Conservation (phyloP, 2,888 invertebrate genomes). For the Polia nebulosa region DNA sequence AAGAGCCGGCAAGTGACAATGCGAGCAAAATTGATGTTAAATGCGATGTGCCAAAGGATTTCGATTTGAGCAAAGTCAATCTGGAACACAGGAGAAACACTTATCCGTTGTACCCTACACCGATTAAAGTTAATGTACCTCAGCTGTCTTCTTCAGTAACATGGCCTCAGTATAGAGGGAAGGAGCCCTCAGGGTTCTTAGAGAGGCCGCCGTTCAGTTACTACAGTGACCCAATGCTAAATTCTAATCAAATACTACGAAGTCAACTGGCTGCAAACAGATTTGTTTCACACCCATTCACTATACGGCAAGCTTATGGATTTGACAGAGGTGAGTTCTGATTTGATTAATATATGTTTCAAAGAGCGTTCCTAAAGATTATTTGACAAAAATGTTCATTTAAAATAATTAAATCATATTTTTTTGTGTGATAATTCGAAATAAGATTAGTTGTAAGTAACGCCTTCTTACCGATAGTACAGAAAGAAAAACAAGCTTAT, state of each 20-base stretch:
- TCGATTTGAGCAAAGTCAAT: conserved; percentile 67
- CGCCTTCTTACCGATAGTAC: conserved; percentile 22
- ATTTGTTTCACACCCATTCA: conserved; percentile 77
- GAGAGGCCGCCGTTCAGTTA: conserved; percentile 77
- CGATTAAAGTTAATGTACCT: conserved; percentile 77
- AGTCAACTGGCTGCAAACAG: conserved; percentile 82
- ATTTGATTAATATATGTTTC: neutral
- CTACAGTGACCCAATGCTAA: conserved; percentile 82
- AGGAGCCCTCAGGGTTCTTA: conserved; percentile 71
- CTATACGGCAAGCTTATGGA: conserved; percentile 82
- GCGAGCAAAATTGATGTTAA: conserved; percentile 71
- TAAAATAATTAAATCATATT: no score
- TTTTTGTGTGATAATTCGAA: conserved; percentile 1
- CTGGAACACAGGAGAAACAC: conserved; percentile 79
- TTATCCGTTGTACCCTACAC: conserved; percentile 83
- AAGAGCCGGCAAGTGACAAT: conserved; percentile 58
- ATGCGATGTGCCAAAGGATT: conserved; percentile 76
- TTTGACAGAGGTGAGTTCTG: conserved; percentile 82
- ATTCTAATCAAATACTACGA: conserved; percentile 80
- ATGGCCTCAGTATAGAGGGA: conserved; percentile 79
- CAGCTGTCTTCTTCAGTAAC: conserved; percentile 53
- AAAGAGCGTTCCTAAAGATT: neutral
- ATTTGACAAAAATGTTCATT: neutral
- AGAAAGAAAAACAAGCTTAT: conserved; percentile 31
- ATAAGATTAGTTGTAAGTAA: conserved; percentile 11